Evolutionary conservation across 2,113 vertebrate species (phyloP).

Genomic region (Todiramphus saurophagus): DNA sequence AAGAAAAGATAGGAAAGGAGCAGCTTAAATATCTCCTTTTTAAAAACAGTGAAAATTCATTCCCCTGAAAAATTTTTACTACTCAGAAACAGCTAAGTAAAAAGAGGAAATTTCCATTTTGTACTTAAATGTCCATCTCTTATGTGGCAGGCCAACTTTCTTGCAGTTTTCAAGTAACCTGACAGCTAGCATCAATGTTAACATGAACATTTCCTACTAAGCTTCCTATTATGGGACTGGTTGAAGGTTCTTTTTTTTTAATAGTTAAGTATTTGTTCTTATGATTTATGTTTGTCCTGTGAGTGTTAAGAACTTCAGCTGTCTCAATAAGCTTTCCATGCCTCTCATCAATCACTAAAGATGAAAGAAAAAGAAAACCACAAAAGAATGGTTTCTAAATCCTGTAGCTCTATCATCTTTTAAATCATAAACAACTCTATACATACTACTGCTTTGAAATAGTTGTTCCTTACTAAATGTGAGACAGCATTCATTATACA

Average conservation of each 20-base stretch:
- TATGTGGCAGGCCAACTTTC: background rate
- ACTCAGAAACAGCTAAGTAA: background rate
- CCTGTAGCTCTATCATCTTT: background rate
- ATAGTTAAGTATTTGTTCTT: background rate
- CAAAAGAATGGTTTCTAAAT: conserved; percentile 5
- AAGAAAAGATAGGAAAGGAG: background rate
- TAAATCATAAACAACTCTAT: background rate
- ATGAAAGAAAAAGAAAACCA: conserved; percentile 2
- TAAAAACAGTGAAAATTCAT: background rate
- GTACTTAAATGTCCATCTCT: background rate
- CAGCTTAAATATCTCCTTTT: background rate
- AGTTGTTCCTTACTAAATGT: background rate
- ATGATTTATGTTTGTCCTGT: background rate
- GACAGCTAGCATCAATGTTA: background rate
- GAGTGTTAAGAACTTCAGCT: background rate
- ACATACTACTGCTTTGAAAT: background rate
- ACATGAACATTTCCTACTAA: background rate
- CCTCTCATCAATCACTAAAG: background rate
- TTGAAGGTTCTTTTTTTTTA: background rate
- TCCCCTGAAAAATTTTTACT: background rate
- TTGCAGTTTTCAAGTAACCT: background rate
- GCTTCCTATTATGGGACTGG: background rate
- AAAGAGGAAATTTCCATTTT: background rate
- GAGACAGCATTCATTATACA: background rate
- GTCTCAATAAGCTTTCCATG: background rate